Evolutionary conservation across 30 jellyfish, hydroid and myxozoan species (phyloP), one percentile per base, ranked within the genome.

Genomic region (Mastigias papua): DNA sequence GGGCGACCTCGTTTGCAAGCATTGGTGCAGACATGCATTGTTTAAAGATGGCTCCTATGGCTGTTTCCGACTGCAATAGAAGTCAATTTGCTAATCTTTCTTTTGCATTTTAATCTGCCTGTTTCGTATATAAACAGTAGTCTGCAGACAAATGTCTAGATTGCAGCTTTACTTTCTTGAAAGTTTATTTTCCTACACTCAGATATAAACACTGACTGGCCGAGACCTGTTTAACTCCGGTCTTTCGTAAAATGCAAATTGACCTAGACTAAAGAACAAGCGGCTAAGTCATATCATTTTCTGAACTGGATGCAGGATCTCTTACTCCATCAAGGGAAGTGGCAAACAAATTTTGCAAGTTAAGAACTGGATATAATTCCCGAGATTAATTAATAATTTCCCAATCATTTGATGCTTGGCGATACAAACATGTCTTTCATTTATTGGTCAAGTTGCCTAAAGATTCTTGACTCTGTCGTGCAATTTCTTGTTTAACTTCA

Each of bases 21-120:
- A 50, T 27, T 57, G 62, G 73, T 20, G 81, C 81, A 80, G 90
- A 80, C 90, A 60, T 25, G 79, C 73, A 61, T 80, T 62, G 80
- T 80, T 34, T 11, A 30, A 19, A 42, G 28, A 34, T 37, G 80
- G 48, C 90, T 60, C 71, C 88, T 50, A 34, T 34, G 35, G 60
- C 78, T 26, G 62, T 19, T 31, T 54, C 77, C 88, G 88, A 35
- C 75, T 34, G 1, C 83, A 72, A 25, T 3, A 21, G 48, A 19
- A 20, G 74, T 33, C 75, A 22, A 15, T 10, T 50, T 42, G 86
- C 13, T 31, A 75, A 75, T 75, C 86, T 75, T 48, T 50, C 75
- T n/a, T 51, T 73, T 22, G 64, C 62, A 75, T 75, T 57, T 27
- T 75, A 75, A 57, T 75, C 86, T 25, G n/a, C 70, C 50, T 60